A percentile compares a stretch with the other conserved stretches of the same genome.
Evolutionary conservation across 1,140 invertebrate genomes (phyloP).

Genomic region (Diabrotica undecimpunctata): DNA sequence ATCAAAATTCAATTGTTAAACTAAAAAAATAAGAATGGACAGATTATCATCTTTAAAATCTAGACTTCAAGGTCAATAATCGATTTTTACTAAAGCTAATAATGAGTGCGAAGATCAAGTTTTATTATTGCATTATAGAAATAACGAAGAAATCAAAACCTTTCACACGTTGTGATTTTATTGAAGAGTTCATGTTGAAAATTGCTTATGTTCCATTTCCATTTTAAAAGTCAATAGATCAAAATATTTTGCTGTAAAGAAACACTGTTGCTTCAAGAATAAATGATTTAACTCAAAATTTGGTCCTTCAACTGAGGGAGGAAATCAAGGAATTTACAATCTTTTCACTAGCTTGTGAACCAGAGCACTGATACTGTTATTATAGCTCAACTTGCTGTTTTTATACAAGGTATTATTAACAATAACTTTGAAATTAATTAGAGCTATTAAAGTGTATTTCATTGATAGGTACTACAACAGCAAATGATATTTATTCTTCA

Average conservation of each 20-base stretch:
- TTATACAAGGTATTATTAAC: no score
- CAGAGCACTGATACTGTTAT: neutral
- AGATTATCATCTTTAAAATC: neutral
- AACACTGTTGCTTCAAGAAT: neutral
- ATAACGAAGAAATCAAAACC: neutral
- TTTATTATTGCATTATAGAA: slow-evolving; percentile 3
- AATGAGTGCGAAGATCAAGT: neutral
- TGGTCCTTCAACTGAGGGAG: neutral
- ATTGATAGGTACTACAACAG: no score
- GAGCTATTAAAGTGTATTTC: no score
- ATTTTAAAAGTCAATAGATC: neutral
- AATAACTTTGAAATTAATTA: no score
- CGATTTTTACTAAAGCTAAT: neutral
- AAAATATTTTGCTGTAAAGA: neutral
- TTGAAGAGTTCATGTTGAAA: neutral
- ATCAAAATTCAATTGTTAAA: neutral
- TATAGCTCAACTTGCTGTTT: no score
- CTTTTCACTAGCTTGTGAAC: neutral
- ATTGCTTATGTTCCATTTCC: neutral
- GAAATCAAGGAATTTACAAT: neutral
- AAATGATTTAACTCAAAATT: neutral
- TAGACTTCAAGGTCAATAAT: neutral
- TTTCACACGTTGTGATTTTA: neutral
- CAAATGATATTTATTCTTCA: no score
- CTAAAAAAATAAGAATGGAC: slow-evolving; percentile 7